Evolutionary conservation across 2,888 invertebrate species (phyloP).

Genomic region (Loripinus fragilis): DNA sequence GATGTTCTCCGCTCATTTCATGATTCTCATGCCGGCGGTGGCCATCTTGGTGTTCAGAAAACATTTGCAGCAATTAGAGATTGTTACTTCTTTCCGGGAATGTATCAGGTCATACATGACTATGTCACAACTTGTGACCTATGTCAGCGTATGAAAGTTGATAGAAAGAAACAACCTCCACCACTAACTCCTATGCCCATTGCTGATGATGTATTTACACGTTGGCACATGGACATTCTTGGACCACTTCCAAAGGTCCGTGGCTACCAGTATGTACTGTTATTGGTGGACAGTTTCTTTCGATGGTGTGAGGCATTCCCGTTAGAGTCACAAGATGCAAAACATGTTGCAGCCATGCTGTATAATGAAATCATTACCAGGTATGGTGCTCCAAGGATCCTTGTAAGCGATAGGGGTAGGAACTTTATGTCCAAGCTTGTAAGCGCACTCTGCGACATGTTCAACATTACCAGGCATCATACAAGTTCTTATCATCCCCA

Average conservation of each 20-base stretch:
- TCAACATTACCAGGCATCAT: background rate
- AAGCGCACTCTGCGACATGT: background rate
- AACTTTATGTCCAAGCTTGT: background rate
- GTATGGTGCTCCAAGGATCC: constrained; percentile 50
- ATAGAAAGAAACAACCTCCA: constrained; percentile 23
- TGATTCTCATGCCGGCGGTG: constrained; percentile 40
- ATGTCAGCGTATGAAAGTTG: constrained; percentile 42
- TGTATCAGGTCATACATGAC: constrained; percentile 36
- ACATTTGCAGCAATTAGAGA: constrained; percentile 21
- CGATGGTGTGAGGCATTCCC: constrained; percentile 41
- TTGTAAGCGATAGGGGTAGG: constrained; percentile 54
- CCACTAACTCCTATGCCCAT: constrained; percentile 33
- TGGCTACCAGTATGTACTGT: constrained; percentile 19
- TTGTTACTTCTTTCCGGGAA: constrained; percentile 43
- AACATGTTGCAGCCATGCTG: constrained; percentile 47
- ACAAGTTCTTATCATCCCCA: background rate
- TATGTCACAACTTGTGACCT: constrained; percentile 39
- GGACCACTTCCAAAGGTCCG: constrained; percentile 19
- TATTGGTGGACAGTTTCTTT: constrained; percentile 46
- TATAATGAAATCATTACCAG: constrained; percentile 56
- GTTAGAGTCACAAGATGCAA: constrained; percentile 49
- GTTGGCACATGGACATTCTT: constrained; percentile 30
- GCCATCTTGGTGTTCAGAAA: constrained; percentile 40
- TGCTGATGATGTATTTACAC: constrained; percentile 6
- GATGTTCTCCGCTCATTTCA: constrained; percentile 34